phyloP scores from a whole-genome alignment of 2,888 invertebrate genomes.

The Cephonodes hylas region DNA sequence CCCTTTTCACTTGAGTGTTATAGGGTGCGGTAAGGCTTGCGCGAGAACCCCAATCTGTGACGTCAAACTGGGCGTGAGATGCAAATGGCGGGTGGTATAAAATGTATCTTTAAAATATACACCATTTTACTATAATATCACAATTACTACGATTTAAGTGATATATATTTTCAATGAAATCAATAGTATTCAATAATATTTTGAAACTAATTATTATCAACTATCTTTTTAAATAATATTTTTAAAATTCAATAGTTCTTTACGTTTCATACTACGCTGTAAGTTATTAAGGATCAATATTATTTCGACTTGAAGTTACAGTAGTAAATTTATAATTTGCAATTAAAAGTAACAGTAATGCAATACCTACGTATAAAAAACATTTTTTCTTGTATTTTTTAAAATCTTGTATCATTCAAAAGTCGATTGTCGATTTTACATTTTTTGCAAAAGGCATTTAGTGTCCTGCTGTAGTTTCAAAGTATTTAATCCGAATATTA shows the following conservation, averaged over 20 bases:
- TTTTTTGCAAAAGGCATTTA: not conserved
- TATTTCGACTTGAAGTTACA: not conserved
- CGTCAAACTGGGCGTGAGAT: constrained; percentile 81
- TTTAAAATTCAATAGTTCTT: not conserved
- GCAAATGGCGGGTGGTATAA: constrained; percentile 44
- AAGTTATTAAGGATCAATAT: too few species aligned
- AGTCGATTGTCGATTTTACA: too few species aligned
- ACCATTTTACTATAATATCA: not conserved
- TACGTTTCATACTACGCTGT: not conserved
- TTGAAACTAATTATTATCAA: too few species aligned
- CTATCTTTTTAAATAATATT: too few species aligned
- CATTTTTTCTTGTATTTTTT: too few species aligned
- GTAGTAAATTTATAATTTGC: too few species aligned
- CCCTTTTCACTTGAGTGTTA: constrained; percentile 42
- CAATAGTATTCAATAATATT: too few species aligned
- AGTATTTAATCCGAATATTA: not conserved
- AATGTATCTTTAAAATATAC: not conserved
- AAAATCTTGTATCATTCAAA: too few species aligned
- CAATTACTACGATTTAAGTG: not conserved
- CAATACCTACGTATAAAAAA: too few species aligned
- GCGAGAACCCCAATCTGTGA: constrained; percentile 77
- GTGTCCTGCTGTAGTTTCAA: not conserved
- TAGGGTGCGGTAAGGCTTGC: constrained; percentile 75
- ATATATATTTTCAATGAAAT: not conserved
- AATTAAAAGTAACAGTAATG: too few species aligned